These are phyloP conservation scores for Ophthalmolycus amberensis DNA, from an alignment of 2,113 vertebrate species.

Conservation along the genomic window DNA sequence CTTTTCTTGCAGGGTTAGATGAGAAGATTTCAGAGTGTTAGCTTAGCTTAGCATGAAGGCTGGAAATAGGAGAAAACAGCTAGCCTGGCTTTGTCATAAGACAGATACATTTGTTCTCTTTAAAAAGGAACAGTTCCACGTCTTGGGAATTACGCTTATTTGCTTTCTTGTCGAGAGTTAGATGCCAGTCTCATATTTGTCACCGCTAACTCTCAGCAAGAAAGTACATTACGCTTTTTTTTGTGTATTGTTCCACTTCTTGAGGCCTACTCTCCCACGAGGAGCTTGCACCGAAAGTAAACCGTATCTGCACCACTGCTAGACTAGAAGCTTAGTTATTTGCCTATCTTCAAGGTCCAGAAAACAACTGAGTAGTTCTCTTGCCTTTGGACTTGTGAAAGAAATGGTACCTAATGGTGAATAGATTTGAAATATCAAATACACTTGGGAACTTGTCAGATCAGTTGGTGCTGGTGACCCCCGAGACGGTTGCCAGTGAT, in stretches of 20 bases:
- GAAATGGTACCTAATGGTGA: slow-evolving; percentile 83
- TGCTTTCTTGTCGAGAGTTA: background rate
- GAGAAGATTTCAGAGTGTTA: background rate
- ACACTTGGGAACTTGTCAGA: slow-evolving; percentile 79
- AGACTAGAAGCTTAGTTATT: background rate
- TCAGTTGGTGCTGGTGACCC: slow-evolving; percentile 29
- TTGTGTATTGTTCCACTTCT: background rate
- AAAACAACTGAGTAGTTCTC: slow-evolving; percentile 25
- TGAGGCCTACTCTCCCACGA: slow-evolving; percentile 5
- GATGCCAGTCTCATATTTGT: background rate
- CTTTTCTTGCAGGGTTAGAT: slow-evolving; percentile 2
- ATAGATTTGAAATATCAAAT: slow-evolving; percentile 84
- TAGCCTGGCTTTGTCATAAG: background rate
- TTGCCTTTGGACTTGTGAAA: slow-evolving; percentile 67
- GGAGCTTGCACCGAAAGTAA: slow-evolving; percentile 6
- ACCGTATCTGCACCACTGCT: background rate
- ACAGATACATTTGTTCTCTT: background rate
- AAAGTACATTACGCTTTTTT: background rate
- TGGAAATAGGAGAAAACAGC: no score
- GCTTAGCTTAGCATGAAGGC: slow-evolving; percentile 9
- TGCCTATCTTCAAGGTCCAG: background rate
- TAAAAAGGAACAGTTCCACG: background rate
- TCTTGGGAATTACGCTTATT: background rate
- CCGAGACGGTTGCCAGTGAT: slow-evolving; percentile 51
- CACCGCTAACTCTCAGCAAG: background rate